A percentile compares a stretch with the other conserved stretches of the same genome.
Evolutionary conservation across 2,113 vertebrate genomes (phyloP).

Genomic region (Strix aluco): DNA sequence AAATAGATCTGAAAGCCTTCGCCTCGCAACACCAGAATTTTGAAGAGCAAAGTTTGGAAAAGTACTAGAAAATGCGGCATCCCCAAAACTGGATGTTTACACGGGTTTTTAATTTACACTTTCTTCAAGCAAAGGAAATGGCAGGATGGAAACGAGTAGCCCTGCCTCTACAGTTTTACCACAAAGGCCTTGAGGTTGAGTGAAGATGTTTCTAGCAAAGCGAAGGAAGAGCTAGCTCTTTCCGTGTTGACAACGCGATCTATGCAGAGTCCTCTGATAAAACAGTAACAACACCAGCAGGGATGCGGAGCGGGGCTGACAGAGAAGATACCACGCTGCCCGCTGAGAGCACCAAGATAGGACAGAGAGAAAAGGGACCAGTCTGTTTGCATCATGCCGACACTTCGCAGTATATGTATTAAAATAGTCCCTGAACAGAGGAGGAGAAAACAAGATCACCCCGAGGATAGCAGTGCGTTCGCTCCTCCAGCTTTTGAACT

Average conservation of each 20-base stretch:
- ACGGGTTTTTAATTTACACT: not conserved
- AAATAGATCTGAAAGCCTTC: not conserved
- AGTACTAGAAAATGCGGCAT: not conserved
- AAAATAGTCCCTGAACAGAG: accelerated
- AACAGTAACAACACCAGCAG: accelerated
- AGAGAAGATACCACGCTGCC: accelerated
- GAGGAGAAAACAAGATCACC: not conserved
- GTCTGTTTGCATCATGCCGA: accelerated
- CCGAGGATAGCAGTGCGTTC: accelerated
- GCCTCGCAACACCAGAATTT: not conserved
- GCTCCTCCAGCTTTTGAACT: not conserved
- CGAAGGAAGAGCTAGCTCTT: not conserved
- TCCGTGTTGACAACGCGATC: accelerated
- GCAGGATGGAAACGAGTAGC: not conserved
- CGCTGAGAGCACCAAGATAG: accelerated
- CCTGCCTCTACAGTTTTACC: not conserved
- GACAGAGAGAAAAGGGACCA: not conserved
- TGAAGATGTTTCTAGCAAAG: not conserved
- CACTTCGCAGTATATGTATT: accelerated
- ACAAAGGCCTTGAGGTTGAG: not conserved
- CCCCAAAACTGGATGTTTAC: not conserved
- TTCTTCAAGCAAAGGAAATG: not conserved
- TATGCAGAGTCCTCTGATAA: accelerated
- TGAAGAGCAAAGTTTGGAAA: not conserved
- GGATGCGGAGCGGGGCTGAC: accelerated